Evolutionary conservation across 1,140 invertebrate species (phyloP).

Genomic region (Drosophila yakuba): DNA sequence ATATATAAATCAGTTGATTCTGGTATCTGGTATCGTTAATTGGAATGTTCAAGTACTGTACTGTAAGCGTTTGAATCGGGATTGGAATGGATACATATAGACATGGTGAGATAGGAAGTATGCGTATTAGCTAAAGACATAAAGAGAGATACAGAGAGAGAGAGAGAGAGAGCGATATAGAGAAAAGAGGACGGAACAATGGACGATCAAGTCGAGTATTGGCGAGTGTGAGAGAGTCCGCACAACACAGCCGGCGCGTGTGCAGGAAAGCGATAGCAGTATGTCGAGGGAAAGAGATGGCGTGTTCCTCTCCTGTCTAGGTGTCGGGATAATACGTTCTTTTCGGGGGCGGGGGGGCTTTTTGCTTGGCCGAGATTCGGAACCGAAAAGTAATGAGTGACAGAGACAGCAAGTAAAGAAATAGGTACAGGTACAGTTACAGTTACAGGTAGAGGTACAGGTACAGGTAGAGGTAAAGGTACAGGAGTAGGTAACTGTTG

Average conservation of each 20-base stretch:
- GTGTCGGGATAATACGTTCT: constrained; percentile 32
- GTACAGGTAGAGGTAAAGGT: constrained; percentile 33
- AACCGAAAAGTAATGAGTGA: constrained; percentile 72
- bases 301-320: constrained; percentile 35
- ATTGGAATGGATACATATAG: constrained; percentile 35
- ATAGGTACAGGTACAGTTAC: constrained; percentile 33
- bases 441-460: constrained; percentile 40
- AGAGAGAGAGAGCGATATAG: constrained; percentile 38
- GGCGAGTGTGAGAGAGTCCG: constrained; percentile 18
- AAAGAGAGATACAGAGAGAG: constrained; percentile 17
- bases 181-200: constrained; percentile 35
- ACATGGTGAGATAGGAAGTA: constrained; percentile 25
- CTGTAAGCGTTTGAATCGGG: constrained; percentile 67
- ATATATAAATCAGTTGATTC: constrained; percentile 36
- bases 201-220: constrained; percentile 15
- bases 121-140: constrained; percentile 28
- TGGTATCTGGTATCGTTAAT: constrained; percentile 39
- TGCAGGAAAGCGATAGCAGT: constrained; percentile 43
- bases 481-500: constrained; percentile 43
- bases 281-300: constrained; percentile 20
- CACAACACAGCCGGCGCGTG: constrained; percentile 24
- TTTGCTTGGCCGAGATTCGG: constrained; percentile 34
- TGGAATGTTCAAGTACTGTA: constrained; percentile 66
- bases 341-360: not conserved
- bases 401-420: constrained; percentile 65